These are phyloP conservation scores for Apeltes quadracus DNA, from an alignment of 2,113 vertebrate species.

Conservation along the genomic window DNA sequence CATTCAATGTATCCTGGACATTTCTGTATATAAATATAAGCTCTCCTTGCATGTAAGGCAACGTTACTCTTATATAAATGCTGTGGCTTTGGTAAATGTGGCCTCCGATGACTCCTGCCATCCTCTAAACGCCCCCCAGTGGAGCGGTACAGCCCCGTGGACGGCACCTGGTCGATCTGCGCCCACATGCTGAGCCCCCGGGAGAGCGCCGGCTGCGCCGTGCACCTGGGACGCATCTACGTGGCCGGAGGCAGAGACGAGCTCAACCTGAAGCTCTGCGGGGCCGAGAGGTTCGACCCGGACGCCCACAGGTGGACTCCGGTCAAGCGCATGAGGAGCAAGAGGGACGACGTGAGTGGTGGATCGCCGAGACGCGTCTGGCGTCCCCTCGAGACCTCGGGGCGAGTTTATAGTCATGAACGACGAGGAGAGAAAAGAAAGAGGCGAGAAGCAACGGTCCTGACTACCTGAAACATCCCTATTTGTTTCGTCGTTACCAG, in stretches of 20 bases:
- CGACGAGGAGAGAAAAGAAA: not conserved
- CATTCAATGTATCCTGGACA: not conserved
- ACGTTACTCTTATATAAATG: conserved; percentile 28
- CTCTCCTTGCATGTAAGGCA: not conserved
- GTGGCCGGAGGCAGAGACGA: conserved; percentile 72
- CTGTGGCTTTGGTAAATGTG: not conserved
- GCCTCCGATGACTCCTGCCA: conserved; percentile 25
- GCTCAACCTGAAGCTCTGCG: conserved; percentile 67
- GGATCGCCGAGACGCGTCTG: not conserved
- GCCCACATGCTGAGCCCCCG: conserved; percentile 68
- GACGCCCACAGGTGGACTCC: conserved; percentile 64
- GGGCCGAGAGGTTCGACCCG: conserved; percentile 69
- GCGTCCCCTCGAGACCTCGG: conserved; percentile 1
- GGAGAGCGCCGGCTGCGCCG: conserved; percentile 67
- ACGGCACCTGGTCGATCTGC: conserved; percentile 69
- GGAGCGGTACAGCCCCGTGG: conserved; percentile 71
- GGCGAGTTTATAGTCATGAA: not conserved
- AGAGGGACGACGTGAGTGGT: conserved; percentile 66
- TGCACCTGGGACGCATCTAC: conserved; percentile 70
- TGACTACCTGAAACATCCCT: not conserved
- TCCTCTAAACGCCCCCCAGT: conserved; percentile 60
- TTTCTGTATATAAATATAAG: conserved; percentile 25
- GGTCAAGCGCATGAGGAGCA: conserved; percentile 70
- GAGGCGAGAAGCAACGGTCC: not conserved
- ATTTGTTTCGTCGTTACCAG: not conserved